Conservation (phyloP, 2,113 vertebrate species). For the Gymnorhina tibicen region DNA sequence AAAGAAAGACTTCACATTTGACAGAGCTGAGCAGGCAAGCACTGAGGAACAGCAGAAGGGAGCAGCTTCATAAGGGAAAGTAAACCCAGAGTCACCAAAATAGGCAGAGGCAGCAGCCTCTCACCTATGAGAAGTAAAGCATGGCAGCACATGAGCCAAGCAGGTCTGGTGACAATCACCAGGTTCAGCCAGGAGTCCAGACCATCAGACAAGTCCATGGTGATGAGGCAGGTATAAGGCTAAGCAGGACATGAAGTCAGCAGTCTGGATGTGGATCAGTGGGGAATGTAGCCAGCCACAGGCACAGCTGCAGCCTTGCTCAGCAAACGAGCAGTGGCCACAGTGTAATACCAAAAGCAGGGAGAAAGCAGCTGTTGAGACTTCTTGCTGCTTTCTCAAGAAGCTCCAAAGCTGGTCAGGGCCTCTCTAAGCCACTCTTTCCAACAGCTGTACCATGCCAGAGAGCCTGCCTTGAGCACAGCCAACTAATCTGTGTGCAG, state of each 20-base stretch:
- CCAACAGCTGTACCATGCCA: neutral
- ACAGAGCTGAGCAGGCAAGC: neutral
- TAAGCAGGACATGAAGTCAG: neutral
- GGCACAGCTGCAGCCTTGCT: neutral
- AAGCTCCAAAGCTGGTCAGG: neutral
- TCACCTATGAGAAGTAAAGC: neutral
- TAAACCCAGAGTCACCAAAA: neutral
- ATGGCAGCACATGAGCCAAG: fast-evolving
- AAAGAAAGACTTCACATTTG: neutral
- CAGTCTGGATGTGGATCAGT: neutral
- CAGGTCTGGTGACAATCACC: neutral
- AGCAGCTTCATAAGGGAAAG: neutral
- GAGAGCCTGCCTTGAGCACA: neutral
- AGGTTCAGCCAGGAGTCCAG: neutral
- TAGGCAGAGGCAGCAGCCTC: neutral
- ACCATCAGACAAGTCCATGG: neutral
- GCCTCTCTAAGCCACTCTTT: neutral
- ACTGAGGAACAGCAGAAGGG: neutral
- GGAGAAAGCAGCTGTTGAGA: neutral
- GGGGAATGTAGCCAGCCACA: neutral
- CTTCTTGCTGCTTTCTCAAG: neutral
- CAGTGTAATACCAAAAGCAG: neutral
- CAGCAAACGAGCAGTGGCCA: neutral
- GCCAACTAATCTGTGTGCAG: neutral
- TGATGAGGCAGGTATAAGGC: neutral